A percentile compares a stretch with the other conserved stretches of the same genome.
phyloP scores from a whole-genome alignment of 2,888 invertebrate genomes.

The Calliphora vomitoria region DNA sequence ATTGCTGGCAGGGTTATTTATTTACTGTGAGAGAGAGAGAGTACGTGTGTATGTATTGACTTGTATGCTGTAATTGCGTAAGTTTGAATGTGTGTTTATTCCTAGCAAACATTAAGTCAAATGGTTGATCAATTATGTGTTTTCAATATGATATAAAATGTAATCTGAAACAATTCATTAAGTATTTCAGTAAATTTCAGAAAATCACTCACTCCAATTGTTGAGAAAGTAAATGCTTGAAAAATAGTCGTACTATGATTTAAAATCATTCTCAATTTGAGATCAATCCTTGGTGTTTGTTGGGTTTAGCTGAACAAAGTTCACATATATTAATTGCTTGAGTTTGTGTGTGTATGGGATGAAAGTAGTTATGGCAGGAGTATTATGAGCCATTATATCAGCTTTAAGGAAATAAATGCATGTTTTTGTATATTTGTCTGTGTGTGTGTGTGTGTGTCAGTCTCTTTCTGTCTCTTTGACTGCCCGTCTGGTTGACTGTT shows the following conservation, averaged over 20 bases:
- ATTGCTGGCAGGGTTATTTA: not conserved
- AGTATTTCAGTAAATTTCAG: no score
- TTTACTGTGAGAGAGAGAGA: slow-evolving; percentile 22
- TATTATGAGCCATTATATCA: slow-evolving; percentile 54
- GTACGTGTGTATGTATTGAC: not conserved
- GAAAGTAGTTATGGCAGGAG: no score
- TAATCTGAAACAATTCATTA: no score
- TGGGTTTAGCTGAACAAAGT: not conserved
- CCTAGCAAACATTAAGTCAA: no score
- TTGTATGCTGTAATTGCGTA: not conserved
- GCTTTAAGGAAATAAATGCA: slow-evolving; percentile 58
- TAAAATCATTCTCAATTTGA: no score
- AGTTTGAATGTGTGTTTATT: no score
- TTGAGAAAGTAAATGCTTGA: no score
- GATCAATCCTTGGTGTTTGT: not conserved
- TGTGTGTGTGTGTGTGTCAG: not conserved
- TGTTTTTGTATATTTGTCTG: no score
- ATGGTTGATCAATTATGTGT: no score
- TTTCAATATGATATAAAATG: no score
- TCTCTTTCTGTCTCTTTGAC: not conserved
- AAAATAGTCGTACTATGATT: no score
- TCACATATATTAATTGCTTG: not conserved
- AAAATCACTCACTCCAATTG: no score
- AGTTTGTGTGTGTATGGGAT: not conserved
- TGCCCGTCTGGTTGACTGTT: not conserved